These are phyloP conservation scores for Pygoscelis adeliae DNA, from an alignment of 2,113 vertebrate species.

Conservation along the genomic window DNA sequence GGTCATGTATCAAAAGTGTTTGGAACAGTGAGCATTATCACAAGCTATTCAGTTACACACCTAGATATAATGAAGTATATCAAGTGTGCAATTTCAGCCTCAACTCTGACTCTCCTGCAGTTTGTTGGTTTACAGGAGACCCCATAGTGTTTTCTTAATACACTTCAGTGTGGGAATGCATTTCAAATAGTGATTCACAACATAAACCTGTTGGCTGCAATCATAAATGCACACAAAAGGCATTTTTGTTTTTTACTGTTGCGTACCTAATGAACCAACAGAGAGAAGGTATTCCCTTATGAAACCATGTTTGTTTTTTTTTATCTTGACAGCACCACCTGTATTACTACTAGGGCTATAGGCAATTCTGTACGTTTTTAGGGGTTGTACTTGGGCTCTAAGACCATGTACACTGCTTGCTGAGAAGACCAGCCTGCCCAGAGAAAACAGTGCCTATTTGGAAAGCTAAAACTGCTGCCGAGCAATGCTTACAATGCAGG, in stretches of 20 bases:
- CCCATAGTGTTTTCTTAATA: background rate
- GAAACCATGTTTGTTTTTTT: background rate
- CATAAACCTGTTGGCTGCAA: background rate
- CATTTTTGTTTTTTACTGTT: rapidly evolving
- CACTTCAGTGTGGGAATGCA: background rate
- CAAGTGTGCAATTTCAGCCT: background rate
- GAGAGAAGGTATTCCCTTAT: background rate
- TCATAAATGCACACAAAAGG: background rate
- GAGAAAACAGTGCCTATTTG: background rate
- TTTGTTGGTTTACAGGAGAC: background rate
- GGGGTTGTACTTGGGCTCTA: background rate
- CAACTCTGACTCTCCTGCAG: background rate
- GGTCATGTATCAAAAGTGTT: background rate
- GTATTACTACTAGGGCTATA: background rate
- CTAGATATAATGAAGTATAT: background rate
- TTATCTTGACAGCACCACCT: background rate
- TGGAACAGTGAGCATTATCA: background rate
- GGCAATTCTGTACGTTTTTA: rapidly evolving
- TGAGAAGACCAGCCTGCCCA: background rate
- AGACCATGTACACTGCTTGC: rapidly evolving
- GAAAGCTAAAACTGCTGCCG: background rate
- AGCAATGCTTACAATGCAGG: rapidly evolving
- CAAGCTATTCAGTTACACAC: background rate
- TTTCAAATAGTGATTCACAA: background rate
- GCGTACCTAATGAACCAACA: background rate